Base-by-base conservation (phyloP, 92 coral and sea anemone genomes). In the Nematostella vectensis region DNA sequence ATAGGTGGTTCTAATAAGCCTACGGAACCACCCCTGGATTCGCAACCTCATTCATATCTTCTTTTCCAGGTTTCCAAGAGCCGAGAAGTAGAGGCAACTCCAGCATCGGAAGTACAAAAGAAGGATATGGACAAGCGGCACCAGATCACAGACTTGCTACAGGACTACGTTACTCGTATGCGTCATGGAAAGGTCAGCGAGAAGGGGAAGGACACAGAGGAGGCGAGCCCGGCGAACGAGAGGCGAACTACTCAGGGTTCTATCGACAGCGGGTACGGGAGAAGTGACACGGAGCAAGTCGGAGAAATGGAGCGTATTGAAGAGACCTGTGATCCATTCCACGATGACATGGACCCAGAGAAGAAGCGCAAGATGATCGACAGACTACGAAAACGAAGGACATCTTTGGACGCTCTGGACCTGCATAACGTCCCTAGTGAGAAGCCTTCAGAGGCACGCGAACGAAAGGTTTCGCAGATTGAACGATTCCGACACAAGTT, bases 341-440 rank as follows among this genome's bases (percentile, higher is more conserved):
- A 20, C 6, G 15, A 36, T 52, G 25, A 65, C n/a, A 2, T 9
- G 11, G 43, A 53, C 12, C 4, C 4, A 24, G 61, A 37, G 12
- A 68, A 77, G 21, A 69, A 45, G 28, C 49, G 31, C 18, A 60
- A 50, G 48, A 21, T 10, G 8, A 21, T 25, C 1, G 85, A 72
- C 11, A 49, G 38, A 24, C 15, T 47, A 2, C 24, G 70, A 26
- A 57, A 61, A 31, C 52, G 54, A 19, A 57, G 45, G 44, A 67
- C 80, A 18, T 79, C 86, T 31, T 62, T 73, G 27, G 72, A 79
- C 12, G 80, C 81, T 11, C 58, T 79, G 2, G 80, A 79, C 50
- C 43, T 79, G 15, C 71, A 79, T 25, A 45, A 27, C 6, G 54
- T 31, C 0, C 72, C 63, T 21, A 6, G n/a, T 11, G 31, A 51